phyloP scores from a whole-genome alignment of 2,113 vertebrate species.

The Scopus umbretta region DNA sequence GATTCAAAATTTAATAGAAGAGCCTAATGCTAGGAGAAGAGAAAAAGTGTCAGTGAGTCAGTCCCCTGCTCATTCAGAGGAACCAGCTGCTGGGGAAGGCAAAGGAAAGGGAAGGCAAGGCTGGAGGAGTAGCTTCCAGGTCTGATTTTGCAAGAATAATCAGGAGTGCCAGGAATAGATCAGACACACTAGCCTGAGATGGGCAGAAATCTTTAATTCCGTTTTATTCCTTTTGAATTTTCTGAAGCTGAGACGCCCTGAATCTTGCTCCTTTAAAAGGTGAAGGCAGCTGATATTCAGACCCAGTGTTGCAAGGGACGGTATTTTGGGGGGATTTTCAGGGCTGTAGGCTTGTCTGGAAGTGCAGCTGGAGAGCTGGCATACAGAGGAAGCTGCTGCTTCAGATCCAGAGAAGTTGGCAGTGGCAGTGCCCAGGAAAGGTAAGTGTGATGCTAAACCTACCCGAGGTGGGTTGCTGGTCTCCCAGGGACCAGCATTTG shows the following conservation, averaged over 20 bases:
- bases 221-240: neutral
- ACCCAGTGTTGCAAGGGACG: neutral
- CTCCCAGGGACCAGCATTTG: neutral
- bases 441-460: neutral
- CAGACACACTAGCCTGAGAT: neutral
- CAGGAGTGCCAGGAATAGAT: neutral
- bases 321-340: neutral
- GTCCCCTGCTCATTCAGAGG: neutral
- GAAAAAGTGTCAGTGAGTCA: neutral
- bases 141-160: neutral
- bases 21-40: neutral
- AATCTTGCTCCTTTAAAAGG: neutral
- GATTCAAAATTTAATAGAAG: neutral
- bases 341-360: neutral
- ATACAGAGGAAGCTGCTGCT: neutral
- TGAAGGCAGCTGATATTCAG: neutral
- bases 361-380: neutral
- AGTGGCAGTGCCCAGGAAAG: neutral
- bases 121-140: too few species aligned
- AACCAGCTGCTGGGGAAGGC: neutral
- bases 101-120: neutral
- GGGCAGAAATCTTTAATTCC: neutral
- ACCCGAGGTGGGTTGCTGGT: neutral
- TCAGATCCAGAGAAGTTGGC: neutral
- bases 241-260: neutral